Evolutionary conservation across 2,113 vertebrate genomes (phyloP).

Genomic region (Nannospalax galili): DNA sequence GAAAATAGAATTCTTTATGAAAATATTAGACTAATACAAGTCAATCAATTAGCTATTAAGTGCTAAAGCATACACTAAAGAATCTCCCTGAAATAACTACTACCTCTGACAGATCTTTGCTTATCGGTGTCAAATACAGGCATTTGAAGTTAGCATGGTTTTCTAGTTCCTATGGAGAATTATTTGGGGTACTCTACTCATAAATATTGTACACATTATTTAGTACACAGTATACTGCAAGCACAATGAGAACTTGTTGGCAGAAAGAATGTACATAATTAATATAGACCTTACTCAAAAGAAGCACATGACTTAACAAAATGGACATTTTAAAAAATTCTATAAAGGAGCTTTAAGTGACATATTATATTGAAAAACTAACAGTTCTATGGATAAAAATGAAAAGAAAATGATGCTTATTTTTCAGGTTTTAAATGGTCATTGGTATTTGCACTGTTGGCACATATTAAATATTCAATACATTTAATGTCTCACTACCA

Average conservation of each 20-base stretch:
- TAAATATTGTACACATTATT: neutral
- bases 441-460: neutral
- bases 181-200: neutral
- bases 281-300: neutral
- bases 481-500: neutral
- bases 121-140: neutral
- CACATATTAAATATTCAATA: neutral
- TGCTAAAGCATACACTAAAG: neutral
- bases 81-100: neutral
- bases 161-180: neutral
- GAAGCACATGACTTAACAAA: neutral
- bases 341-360: neutral
- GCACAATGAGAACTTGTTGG: neutral
- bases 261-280: neutral
- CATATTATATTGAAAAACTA: neutral
- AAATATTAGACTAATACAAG: slow-evolving; percentile 12
- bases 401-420: neutral
- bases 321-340: neutral
- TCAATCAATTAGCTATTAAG: neutral
- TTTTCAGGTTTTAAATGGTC: neutral
- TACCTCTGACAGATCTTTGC: neutral
- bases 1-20: neutral
- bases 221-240: neutral
- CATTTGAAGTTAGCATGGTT: neutral
- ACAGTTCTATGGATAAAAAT: neutral